Evolutionary conservation across 2,888 invertebrate species (phyloP).

Genomic region (Mythimna impura): DNA sequence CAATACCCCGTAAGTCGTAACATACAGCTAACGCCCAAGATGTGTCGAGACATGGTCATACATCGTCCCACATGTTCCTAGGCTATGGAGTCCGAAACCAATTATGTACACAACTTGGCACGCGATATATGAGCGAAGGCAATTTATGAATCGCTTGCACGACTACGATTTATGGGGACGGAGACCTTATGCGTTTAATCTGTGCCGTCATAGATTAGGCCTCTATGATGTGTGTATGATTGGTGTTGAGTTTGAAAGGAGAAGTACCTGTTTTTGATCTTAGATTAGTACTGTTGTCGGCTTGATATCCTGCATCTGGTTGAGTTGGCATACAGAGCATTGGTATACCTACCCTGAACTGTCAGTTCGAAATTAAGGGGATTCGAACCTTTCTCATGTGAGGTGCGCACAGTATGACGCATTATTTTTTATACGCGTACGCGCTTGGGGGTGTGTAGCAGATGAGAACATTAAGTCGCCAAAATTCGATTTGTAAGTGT

Average conservation of each 20-base stretch:
- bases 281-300: not conserved
- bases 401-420: no score
- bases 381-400: no score
- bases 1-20: slow-evolving; percentile 9
- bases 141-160: slow-evolving; percentile 70
- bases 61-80: slow-evolving; percentile 62
- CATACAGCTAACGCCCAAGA: slow-evolving; percentile 35
- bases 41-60: slow-evolving; percentile 41
- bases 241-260: not conserved
- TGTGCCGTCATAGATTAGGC: slow-evolving; percentile 47
- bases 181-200: slow-evolving; percentile 54
- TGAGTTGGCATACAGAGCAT: no score
- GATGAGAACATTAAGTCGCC: no score
- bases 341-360: no score
- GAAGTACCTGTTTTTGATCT: no score
- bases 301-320: not conserved
- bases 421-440: no score
- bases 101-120: slow-evolving; percentile 82
- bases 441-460: no score
- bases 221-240: slow-evolving; percentile 5
- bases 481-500: no score
- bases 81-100: slow-evolving; percentile 75
- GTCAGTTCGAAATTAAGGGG: no score
- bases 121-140: slow-evolving; percentile 75
- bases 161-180: slow-evolving; percentile 53